Evolutionary conservation across 2,113 vertebrate genomes (phyloP), one percentile per base, ranked within the genome.

Genomic region (Osmerus mordax): DNA sequence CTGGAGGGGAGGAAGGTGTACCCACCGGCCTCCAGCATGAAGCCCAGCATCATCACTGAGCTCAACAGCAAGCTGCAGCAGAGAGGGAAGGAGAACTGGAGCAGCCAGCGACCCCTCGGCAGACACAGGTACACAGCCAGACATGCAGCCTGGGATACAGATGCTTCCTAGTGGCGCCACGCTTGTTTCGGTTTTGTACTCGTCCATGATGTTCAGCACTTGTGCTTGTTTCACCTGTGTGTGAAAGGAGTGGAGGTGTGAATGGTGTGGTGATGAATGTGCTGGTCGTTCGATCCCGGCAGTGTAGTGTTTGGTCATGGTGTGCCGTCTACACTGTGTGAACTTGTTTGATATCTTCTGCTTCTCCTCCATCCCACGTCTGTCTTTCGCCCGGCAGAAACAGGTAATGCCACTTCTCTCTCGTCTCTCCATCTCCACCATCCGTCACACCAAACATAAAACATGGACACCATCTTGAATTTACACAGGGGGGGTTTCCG

Each of bases 31-130:
- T 91, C 94, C 63, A 90, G 94, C 41, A 94, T 96, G 75, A 97
- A 96, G 84, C 91, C 95, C 81, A 96, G 93, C 90, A 95, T 97
- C 87, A 95, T 97, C 80, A 95, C 91, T 8, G 96, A 97, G 87
- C 92, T 97, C 81, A 97, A 90, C 91, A 93, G 87, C 92, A 97
- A 97, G 84, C 90, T 97, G 70, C 95, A 97, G 84, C 94, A 97
- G 77, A 93, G 95, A 78, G 78, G 83, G 84, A 80, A 90, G 70
- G 93, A 92, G 67, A 91, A 58, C 87, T 93, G 84, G 90, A 89
- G 82, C 83, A 90, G 81, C 88, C 94, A 86, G 88, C 88, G 77
- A 67, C 79, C 87, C 0, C 84, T 94, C 81, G 88, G 91, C 69
- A 89, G 94, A 87, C 91, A 95, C 89, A 93, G 94, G 93, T 94